A percentile compares a stretch with the other conserved stretches of the same genome.
These are phyloP conservation scores for Microtus montanus DNA, from an alignment of 2,113 vertebrate genomes.

Conservation along the genomic window DNA sequence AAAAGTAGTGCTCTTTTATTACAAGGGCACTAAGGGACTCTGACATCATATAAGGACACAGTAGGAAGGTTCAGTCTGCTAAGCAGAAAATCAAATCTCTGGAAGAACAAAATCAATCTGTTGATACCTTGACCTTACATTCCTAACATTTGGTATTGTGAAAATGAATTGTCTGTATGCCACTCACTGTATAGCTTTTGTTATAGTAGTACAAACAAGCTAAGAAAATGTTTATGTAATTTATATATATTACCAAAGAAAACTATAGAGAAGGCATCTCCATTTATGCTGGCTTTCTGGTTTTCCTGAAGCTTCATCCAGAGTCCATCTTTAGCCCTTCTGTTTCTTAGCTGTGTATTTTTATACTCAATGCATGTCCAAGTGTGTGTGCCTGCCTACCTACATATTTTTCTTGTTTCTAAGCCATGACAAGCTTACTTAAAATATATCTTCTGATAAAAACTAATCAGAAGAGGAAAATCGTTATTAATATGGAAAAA, in stretches of 20 bases:
- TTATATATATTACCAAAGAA: constrained; percentile 35
- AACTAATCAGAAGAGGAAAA: not conserved
- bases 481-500: not conserved
- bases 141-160: not conserved
- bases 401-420: not conserved
- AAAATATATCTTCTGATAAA: not conserved
- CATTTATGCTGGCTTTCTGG: not conserved
- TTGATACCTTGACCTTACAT: not conserved
- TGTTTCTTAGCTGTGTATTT: not conserved
- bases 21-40: not conserved
- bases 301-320: not conserved
- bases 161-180: not conserved
- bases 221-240: not conserved
- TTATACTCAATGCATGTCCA: not conserved
- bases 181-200: not conserved
- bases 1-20: not conserved
- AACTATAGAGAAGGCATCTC: not conserved
- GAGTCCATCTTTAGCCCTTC: not conserved
- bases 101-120: not conserved
- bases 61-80: not conserved
- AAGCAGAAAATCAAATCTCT: not conserved
- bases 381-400: not conserved
- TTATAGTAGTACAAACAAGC: not conserved
- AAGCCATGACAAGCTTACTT: not conserved
- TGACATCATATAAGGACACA: not conserved